phyloP scores from a whole-genome alignment of 2,113 vertebrate species.

The Pterophyllum scalare region DNA sequence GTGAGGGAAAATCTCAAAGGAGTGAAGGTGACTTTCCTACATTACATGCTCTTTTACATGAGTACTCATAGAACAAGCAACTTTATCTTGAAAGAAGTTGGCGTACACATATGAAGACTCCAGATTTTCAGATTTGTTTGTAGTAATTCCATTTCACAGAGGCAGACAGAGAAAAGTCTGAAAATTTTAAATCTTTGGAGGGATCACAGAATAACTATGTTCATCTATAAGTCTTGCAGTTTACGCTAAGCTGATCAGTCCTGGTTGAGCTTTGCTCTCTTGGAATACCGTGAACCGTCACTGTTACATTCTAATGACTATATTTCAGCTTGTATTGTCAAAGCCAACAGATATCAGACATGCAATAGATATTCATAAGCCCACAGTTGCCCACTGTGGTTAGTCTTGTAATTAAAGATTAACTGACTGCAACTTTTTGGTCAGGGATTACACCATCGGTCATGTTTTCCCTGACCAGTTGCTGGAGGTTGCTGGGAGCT shows the following conservation, averaged over 20 bases:
- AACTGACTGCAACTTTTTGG: not conserved
- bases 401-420: not conserved
- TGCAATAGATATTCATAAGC: not conserved
- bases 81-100: not conserved
- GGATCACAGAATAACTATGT: not conserved
- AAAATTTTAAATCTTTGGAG: not conserved
- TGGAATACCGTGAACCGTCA: not conserved
- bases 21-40: not conserved
- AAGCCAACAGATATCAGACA: not conserved
- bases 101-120: not conserved
- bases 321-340: not conserved
- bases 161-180: not conserved
- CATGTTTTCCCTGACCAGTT: not conserved
- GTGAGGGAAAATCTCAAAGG: conserved; percentile 8
- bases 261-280: not conserved
- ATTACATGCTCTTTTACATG: not conserved
- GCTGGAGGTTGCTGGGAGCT: not conserved
- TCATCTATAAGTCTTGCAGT: not conserved
- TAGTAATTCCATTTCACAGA: not conserved
- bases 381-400: not conserved
- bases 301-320: not conserved
- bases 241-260: not conserved
- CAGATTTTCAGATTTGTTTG: not conserved
- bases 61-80: not conserved
- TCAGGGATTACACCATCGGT: no score